Percentiles rank a stretch among this genome's conserved stretches.
Conservation (phyloP, 2,797 vertebrate genomes). For the Melanogrammus aeglefinus region DNA sequence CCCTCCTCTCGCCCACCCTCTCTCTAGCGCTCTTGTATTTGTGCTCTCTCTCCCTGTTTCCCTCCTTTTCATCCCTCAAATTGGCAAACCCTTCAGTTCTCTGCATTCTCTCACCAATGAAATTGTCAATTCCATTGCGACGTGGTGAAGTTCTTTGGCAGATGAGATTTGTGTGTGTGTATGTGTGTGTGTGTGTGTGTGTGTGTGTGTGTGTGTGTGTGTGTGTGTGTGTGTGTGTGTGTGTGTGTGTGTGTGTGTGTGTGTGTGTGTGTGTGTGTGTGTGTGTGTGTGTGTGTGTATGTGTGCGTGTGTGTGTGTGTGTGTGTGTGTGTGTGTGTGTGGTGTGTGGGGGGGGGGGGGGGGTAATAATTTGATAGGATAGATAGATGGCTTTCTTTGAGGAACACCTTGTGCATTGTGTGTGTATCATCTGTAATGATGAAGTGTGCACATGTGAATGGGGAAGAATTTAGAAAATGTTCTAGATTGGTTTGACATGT, state of each 20-base stretch:
- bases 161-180: slow-evolving; percentile 41
- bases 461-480: slow-evolving; percentile 26
- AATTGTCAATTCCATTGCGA: slow-evolving; percentile 69
- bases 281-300: too few relatives aligned
- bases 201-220: not conserved
- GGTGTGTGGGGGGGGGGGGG: too few relatives aligned
- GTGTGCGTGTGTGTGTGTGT: too few relatives aligned
- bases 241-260: too few relatives aligned
- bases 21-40: slow-evolving; percentile 27
- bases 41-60: slow-evolving; percentile 34
- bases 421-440: not conserved
- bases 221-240: not conserved
- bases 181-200: slow-evolving; percentile 38
- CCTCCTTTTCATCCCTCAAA: slow-evolving; percentile 57
- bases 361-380: not conserved
- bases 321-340: too few relatives aligned
- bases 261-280: too few relatives aligned
- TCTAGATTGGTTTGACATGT: not conserved
- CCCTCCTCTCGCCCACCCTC: slow-evolving; percentile 28
- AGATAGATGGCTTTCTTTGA: not conserved
- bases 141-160: slow-evolving; percentile 70
- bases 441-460: not conserved
- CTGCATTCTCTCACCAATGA: slow-evolving; percentile 78
- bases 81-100: slow-evolving; percentile 70
- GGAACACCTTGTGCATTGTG: not conserved